Conservation (phyloP, 2,888 invertebrate genomes). For the Acanthosoma haemorrhoidale region DNA sequence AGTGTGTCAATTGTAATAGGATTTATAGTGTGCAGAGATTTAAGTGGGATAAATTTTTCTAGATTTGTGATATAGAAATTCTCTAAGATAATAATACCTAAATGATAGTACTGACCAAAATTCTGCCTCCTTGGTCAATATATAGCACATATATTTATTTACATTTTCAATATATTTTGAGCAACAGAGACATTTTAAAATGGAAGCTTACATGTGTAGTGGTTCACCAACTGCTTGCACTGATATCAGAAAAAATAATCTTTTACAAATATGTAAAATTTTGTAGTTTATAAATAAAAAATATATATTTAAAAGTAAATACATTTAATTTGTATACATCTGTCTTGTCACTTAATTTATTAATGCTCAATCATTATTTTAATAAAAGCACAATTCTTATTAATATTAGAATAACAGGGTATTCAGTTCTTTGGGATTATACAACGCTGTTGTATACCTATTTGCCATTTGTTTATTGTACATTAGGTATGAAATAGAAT, state of each 20-base stretch:
- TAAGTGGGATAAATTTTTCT: constrained; percentile 1
- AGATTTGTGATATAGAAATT: constrained; percentile 26
- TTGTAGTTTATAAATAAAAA: constrained; percentile 18
- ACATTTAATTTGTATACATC: background rate
- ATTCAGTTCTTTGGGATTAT: background rate
- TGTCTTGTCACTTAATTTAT: background rate
- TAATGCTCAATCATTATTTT: constrained; percentile 10
- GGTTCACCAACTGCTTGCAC: constrained; percentile 17
- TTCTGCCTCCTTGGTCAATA: background rate
- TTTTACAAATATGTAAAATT: constrained; percentile 24
- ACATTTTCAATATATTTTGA: constrained; percentile 5
- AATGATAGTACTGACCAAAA: constrained; percentile 12
- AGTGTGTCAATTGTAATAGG: constrained; percentile 16
- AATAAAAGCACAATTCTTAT: background rate
- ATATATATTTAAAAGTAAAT: constrained; percentile 11
- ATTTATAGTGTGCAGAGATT: constrained; percentile 4
- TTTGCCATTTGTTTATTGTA: background rate
- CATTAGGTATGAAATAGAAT: background rate
- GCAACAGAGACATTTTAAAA: background rate
- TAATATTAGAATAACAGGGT: constrained; percentile 9
- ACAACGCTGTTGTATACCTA: background rate
- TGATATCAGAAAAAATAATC: background rate
- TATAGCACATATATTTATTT: constrained; percentile 14
- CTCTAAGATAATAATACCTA: background rate
- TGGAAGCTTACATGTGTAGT: constrained; percentile 2